phyloP scores from a whole-genome alignment of 2,797 vertebrate genomes.

The Etheostoma perlongum region DNA sequence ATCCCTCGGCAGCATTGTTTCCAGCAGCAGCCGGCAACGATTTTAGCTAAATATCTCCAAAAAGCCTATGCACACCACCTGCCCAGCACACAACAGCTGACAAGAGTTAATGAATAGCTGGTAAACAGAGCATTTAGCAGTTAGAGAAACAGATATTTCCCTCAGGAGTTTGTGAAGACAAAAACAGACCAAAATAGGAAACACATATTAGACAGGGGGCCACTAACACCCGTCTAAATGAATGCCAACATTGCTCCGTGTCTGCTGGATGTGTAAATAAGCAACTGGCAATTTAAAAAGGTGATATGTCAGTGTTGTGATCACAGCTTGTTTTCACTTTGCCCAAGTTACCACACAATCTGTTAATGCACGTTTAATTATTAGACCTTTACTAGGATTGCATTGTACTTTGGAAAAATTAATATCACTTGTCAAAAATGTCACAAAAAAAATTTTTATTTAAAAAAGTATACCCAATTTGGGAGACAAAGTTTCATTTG shows the following conservation, averaged over 20 bases:
- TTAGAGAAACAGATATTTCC: neutral
- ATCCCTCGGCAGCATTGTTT: neutral
- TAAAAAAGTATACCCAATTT: constrained; percentile 39
- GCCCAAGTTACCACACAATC: neutral
- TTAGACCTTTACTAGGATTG: neutral
- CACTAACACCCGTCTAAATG: neutral
- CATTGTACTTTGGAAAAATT: neutral
- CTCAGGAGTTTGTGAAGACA: neutral
- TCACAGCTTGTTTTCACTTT: neutral
- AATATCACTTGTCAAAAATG: neutral
- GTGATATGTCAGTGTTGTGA: neutral
- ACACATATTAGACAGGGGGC: neutral
- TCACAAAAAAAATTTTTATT: constrained; percentile 33
- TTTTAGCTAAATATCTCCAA: neutral
- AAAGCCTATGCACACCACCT: neutral
- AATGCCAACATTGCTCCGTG: neutral
- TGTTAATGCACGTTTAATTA: neutral
- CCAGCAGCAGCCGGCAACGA: neutral
- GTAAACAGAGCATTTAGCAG: too few species aligned
- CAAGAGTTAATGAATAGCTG: neutral
- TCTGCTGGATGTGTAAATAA: neutral
- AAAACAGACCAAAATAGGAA: neutral
- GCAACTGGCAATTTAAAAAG: neutral
- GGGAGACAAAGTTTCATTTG: neutral
- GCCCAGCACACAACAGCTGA: neutral